These are phyloP conservation scores for Chromoteleia sp. DNA, from an alignment of 2,888 invertebrate species.

Conservation along the genomic window DNA sequence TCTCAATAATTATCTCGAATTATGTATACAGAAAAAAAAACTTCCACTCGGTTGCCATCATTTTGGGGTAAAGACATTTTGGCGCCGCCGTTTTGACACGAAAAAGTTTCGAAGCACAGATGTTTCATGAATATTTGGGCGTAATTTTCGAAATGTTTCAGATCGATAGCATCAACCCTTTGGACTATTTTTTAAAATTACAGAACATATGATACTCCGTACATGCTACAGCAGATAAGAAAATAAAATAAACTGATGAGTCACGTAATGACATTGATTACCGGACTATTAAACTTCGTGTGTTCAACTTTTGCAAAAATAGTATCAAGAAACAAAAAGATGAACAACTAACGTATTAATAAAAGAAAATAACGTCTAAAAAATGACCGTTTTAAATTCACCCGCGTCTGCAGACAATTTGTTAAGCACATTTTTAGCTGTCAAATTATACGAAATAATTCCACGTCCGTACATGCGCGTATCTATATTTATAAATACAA, in stretches of 20 bases:
- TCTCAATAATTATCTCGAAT: conserved; percentile 45
- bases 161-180: conserved; percentile 60
- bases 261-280: conserved; percentile 20
- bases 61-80: conserved; percentile 34
- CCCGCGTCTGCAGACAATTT: conserved; percentile 22
- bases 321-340: background rate
- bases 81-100: conserved; percentile 51
- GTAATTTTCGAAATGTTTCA: conserved; percentile 48
- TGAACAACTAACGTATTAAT: background rate
- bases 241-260: conserved; percentile 21
- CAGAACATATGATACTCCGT: conserved; percentile 56
- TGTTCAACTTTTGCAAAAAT: background rate
- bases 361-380: background rate
- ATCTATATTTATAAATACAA: conserved; percentile 10
- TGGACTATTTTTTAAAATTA: conserved; percentile 44
- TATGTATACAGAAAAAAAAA: conserved; percentile 29
- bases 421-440: background rate
- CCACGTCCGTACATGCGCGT: conserved; percentile 23
- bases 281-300: background rate
- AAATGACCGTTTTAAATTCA: background rate
- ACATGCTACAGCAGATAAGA: conserved; percentile 23
- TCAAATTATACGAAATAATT: conserved; percentile 29
- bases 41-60: background rate
- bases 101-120: conserved; percentile 42
- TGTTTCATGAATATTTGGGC: conserved; percentile 64